Evolutionary conservation across 2,888 invertebrate genomes (phyloP).

Genomic region (Pandemis heparana): DNA sequence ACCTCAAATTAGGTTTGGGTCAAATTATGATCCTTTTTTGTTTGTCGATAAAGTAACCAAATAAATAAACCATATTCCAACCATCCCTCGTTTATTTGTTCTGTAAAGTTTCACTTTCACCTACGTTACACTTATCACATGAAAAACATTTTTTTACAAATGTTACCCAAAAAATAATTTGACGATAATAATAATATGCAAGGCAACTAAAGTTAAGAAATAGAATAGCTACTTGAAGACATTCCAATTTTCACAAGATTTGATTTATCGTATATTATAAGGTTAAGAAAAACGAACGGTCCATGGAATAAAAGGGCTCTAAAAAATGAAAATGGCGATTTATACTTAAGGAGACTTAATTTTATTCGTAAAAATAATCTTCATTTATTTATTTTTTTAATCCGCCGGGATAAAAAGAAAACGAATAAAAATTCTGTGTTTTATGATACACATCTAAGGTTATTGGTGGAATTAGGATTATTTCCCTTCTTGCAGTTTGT

Average conservation of each 20-base stretch:
- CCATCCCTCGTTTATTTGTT: conserved; percentile 38
- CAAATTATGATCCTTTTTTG: too few relatives aligned
- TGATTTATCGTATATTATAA: background rate
- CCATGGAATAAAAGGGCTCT: too few relatives aligned
- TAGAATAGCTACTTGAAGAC: background rate
- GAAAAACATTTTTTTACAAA: conserved; percentile 33
- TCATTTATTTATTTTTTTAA: too few relatives aligned
- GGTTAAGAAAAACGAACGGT: too few relatives aligned
- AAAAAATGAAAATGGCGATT: background rate
- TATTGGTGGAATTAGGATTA: too few relatives aligned
- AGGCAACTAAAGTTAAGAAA: conserved; percentile 18
- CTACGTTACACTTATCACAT: conserved; percentile 39
- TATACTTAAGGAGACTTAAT: too few relatives aligned
- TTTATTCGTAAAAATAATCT: too few relatives aligned
- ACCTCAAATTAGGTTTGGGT: too few relatives aligned
- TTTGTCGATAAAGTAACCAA: background rate
- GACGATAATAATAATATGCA: conserved; percentile 2
- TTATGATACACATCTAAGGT: too few relatives aligned
- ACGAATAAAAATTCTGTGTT: too few relatives aligned
- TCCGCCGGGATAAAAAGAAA: too few relatives aligned
- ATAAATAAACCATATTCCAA: conserved; percentile 22
- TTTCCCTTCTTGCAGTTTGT: too few relatives aligned
- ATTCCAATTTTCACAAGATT: background rate
- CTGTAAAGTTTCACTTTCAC: conserved; percentile 30
- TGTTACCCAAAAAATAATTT: conserved; percentile 27